Base-by-base conservation (phyloP, 2,797 vertebrate species). In the Fundulus diaphanus region DNA sequence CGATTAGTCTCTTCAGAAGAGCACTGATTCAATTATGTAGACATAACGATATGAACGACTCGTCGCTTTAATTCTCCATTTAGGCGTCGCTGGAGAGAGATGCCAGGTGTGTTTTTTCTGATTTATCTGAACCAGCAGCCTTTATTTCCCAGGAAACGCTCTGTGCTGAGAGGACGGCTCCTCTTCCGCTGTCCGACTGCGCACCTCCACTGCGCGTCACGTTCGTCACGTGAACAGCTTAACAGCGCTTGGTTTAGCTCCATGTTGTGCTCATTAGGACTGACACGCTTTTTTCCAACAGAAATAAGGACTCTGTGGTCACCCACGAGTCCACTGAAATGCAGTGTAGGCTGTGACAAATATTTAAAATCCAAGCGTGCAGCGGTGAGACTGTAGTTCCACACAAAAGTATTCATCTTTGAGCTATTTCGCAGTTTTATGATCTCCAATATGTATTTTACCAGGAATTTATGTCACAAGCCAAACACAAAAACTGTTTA, bases 181-280 rank as follows among this genome's bases (percentile, higher is more conserved):
- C 78, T 78, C 42, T 75, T 57, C 29, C 7, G 7, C 46, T 22
- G 77, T n/a, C 87, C 87, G 87, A 89, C 84, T 29, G 74, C 61
- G 73, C 35, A n/a, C 31, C 2, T 68, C 70, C 80, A 68, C 57
- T 48, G n/a, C 9, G 73, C 86, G 87, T 89, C 86, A 90, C 61
- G 31, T 72, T 29, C 29, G 46, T 87, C 90, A 93, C 89, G 84
- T 90, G 86, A 85, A 61, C 80, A 54, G 78, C 68, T 87, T 83
- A 86, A 59, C 80, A 48, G 0, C 68, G 79, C 85, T 74, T 29
- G 77, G 65, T 71, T 61, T 31, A 68, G 66, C 78, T 75, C 83
- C 75, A 51, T 79, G 77, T 76, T 49, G 40, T 66, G 68, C 73
- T 63, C 80, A 65, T 65, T 24, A 24, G 72, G 78, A 27, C 51